phyloP scores from a whole-genome alignment of 64 coral and sea anemone species.

The Astreopora myriophthalma region DNA sequence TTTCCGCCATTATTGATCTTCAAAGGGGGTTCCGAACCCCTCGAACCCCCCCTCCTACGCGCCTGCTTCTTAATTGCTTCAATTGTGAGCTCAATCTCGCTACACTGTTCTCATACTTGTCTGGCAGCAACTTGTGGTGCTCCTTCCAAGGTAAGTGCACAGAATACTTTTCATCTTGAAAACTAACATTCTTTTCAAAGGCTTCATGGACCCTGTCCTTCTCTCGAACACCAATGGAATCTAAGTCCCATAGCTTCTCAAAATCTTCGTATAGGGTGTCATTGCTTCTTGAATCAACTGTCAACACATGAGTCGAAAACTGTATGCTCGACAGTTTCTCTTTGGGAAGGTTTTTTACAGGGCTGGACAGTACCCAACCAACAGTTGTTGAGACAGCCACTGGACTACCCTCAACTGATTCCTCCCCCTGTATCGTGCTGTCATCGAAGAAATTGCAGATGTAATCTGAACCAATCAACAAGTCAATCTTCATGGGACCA shows the following conservation, averaged over 20 bases:
- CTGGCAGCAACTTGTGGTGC: constrained; percentile 20
- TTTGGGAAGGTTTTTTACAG: neutral
- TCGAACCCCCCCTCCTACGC: too few relatives aligned
- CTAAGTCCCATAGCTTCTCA: neutral
- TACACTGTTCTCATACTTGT: constrained; percentile 28
- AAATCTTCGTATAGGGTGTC: neutral
- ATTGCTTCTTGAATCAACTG: neutral
- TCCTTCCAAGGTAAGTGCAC: constrained; percentile 48
- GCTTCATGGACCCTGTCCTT: constrained; percentile 20
- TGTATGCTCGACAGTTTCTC: neutral
- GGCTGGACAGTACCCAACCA: neutral
- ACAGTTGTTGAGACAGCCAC: neutral
- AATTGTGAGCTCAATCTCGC: neutral
- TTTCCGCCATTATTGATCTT: too few relatives aligned
- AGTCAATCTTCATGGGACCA: neutral
- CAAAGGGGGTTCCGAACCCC: too few relatives aligned
- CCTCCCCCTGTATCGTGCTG: neutral
- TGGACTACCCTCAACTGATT: neutral
- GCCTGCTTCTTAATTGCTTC: neutral
- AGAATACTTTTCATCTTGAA: constrained; percentile 4
- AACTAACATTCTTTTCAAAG: constrained; percentile 5
- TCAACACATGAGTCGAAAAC: neutral
- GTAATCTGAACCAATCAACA: neutral
- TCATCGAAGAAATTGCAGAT: neutral
- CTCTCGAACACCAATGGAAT: constrained; percentile 8